These are phyloP conservation scores for Apodemus sylvaticus DNA, from an alignment of 2,113 vertebrate species.

Conservation along the genomic window DNA sequence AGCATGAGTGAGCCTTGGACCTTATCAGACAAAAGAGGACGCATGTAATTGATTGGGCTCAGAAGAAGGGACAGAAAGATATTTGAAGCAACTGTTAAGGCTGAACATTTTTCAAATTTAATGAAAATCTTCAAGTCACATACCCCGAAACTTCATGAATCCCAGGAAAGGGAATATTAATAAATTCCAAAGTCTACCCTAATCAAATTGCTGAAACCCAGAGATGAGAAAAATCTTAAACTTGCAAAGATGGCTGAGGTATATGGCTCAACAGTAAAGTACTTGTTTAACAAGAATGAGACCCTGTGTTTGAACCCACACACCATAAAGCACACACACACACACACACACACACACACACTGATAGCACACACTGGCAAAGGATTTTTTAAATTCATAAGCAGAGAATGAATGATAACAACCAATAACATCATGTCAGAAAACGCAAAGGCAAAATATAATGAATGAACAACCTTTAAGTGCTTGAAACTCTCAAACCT, in stretches of 20 bases:
- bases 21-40: background rate
- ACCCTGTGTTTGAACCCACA: background rate
- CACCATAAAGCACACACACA: background rate
- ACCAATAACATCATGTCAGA: background rate
- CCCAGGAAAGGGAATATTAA: background rate
- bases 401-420: background rate
- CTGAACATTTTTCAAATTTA: background rate
- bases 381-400: background rate
- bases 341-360: background rate
- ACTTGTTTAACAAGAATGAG: background rate
- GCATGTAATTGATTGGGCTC: background rate
- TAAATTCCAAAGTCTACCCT: background rate
- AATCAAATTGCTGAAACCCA: background rate
- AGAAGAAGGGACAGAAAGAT: background rate
- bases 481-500: background rate
- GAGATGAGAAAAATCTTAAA: background rate
- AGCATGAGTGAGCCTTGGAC: background rate
- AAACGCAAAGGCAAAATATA: background rate
- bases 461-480: background rate
- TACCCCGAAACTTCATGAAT: background rate
- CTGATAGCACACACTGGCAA: background rate
- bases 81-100: background rate
- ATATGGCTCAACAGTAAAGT: background rate
- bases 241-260: background rate
- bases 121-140: background rate